These are phyloP conservation scores for Acanthoscelides obtectus DNA, from an alignment of 2,888 invertebrate genomes.

Conservation along the genomic window DNA sequence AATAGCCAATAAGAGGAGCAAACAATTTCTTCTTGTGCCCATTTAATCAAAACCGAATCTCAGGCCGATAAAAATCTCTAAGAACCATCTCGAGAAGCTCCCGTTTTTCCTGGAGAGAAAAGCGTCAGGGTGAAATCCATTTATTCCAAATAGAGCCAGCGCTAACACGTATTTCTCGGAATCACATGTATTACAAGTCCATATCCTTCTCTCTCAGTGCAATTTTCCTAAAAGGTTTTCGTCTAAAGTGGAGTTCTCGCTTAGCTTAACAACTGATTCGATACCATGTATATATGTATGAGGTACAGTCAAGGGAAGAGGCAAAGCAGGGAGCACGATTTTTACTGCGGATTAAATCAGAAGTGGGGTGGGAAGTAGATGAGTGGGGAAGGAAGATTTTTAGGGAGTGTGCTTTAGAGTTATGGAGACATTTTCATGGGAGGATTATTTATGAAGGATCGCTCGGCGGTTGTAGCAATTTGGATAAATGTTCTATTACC, in stretches of 20 bases:
- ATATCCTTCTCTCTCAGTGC: conserved; percentile 22
- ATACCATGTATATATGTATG: conserved; percentile 50
- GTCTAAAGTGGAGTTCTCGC: conserved; percentile 49
- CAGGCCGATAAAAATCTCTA: neutral
- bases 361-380: neutral
- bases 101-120: conserved; percentile 2
- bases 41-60: neutral
- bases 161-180: conserved; percentile 21
- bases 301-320: conserved; percentile 28
- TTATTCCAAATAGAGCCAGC: conserved; percentile 21
- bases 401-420: neutral
- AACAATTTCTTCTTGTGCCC: neutral
- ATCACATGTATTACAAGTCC: conserved; percentile 25
- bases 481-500: neutral
- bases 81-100: neutral
- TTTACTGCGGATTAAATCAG: conserved; percentile 1
- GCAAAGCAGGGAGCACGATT: neutral
- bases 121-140: conserved; percentile 21
- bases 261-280: conserved; percentile 50
- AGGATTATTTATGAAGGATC: neutral
- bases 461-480: neutral
- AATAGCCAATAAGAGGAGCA: neutral
- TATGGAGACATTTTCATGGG: neutral
- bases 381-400: neutral
- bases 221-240: conserved; percentile 47